Evolutionary conservation across 2,888 invertebrate species (phyloP), one percentile per base, ranked within the genome.

Genomic region (Himalopsyche kuldschensis): DNA sequence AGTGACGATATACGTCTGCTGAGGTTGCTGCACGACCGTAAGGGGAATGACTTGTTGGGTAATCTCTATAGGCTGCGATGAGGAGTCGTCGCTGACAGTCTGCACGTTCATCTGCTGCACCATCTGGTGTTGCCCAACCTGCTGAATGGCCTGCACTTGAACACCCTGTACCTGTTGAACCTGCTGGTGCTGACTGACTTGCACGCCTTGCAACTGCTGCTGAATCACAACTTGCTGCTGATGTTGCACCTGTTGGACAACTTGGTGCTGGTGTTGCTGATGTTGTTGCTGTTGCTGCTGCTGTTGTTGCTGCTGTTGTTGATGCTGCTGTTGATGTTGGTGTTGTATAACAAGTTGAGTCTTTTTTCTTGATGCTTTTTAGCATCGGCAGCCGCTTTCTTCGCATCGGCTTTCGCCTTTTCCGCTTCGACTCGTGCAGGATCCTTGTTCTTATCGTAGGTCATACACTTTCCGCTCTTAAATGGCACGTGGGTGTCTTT

Each of bases 21-120:
- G 94, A 77, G 93, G 93, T 86, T 94, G 93, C 85, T 92, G 93
- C 0, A 94, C 93, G 32, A 94, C 93, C 11, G 94, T 93, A 46
- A 94, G 88, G 0, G 94, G 94, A 86, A 94, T 94, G 6, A 94
- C 93, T 88, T 94, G 94, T 87, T 94, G 94, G 11, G 93, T 91
- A 89, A 94, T 93, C 87, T 94, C 93, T 80, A 93, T 92, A 3
- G 90, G 93, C 88, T 94, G 93, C 86, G 89, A 82, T 0, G 90
- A 91, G 6, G 89, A 89, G 82, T 91, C 92, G 84, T 91, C 93
- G 0, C 90, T 90, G 69, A 91, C 91, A 2, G 91, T 89, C 84
- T 92, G 91, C 84, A 93, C 91, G 84, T 91, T 90, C 85, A 92
- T 91, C 87, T 92, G 89, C 79, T 88, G 88, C 75, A 86, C 87